These are phyloP conservation scores for Garra rufa DNA, from an alignment of 2,113 vertebrate species.

Conservation along the genomic window DNA sequence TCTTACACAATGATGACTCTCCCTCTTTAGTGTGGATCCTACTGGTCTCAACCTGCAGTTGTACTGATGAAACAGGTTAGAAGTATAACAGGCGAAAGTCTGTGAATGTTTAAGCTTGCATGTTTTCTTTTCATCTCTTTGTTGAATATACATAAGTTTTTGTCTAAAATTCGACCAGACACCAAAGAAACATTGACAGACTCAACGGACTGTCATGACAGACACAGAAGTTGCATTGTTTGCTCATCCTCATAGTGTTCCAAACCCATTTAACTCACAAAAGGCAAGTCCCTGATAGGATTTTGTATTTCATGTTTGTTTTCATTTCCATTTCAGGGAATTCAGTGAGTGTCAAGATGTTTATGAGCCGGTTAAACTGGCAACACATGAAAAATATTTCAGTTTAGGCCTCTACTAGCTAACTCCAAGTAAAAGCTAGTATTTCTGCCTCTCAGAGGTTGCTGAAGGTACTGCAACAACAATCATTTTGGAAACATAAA, in stretches of 20 bases:
- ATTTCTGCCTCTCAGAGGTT: background rate
- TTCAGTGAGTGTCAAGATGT: background rate
- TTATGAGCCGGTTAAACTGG: background rate
- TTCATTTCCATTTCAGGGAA: background rate
- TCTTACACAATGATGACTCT: background rate
- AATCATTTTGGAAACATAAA: background rate
- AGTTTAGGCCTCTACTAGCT: background rate
- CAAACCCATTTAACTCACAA: background rate
- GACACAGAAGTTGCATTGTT: background rate
- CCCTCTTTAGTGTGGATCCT: background rate
- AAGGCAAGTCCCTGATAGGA: background rate
- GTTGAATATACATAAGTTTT: background rate
- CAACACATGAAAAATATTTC: background rate
- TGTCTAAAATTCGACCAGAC: background rate
- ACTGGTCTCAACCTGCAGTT: background rate
- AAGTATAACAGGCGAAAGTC: background rate
- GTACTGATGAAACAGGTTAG: background rate
- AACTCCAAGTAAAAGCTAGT: background rate
- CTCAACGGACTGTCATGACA: background rate
- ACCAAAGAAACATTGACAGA: conserved; percentile 33
- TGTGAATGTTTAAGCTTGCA: conserved; percentile 12
- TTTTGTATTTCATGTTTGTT: background rate
- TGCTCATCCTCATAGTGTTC: background rate
- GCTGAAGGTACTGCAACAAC: background rate
- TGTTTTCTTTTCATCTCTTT: background rate